Evolutionary conservation across 2,888 invertebrate genomes (phyloP), one percentile per base, ranked within the genome.

Genomic region (Campoletis raptor): DNA sequence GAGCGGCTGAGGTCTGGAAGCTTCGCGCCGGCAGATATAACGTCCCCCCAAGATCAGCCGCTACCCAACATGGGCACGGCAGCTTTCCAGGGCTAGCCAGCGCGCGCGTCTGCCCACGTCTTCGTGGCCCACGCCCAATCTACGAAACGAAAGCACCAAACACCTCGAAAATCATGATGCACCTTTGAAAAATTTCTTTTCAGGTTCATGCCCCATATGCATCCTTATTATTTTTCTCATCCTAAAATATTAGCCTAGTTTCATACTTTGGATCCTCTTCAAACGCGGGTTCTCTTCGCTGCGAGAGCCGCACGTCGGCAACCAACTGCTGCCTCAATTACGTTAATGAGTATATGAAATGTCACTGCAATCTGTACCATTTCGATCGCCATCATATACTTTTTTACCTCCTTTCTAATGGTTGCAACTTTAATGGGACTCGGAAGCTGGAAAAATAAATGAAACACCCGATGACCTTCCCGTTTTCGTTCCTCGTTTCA

Each of bases 11-110:
- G 89, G 91, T 89, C 92, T 91, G 91, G 90, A 88, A 90, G 92
- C 92, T 90, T 90, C 91, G 91, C 90, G 92, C 90, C 92, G 92
- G 93, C 93, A 92, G 93, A 92, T 93, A 93, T 93, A 94, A 93
- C 93, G 91, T 92, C 92, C 90, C 92, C 91, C 90, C 90, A 89
- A 89, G 90, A 88, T 73, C 88, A 90, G 90, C 90, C 91, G 93
- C 90, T 93, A 93, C 93, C 93, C 92, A 93, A 93, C 91, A 93
- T 93, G 93, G 94, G 93, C 93, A 93, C 93, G 92, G 89, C 90
- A 92, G 93, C 92, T 93, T 91, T 93, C 93, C 92, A 93, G 93
- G 93, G 93, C 91, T 93, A 91, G 92, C 93, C 93, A 93, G 91
- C 89, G 90, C 85, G 81, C 89, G 89, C 85, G 82, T 90, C 93